Conservation (phyloP, 2,113 vertebrate genomes). For the Xiphophorus maculatus region DNA sequence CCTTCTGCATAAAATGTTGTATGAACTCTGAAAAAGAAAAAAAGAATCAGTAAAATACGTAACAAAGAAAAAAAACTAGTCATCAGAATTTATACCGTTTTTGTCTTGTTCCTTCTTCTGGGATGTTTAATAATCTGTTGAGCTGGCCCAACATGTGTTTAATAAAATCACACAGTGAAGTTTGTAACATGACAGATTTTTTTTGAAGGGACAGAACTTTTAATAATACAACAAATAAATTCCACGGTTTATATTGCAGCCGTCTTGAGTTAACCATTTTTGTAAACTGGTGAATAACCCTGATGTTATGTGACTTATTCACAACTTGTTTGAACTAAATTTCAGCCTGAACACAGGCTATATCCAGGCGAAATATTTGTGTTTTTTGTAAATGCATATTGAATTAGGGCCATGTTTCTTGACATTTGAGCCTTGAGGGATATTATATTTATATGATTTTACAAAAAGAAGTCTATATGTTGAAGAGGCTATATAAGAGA, state of each 20-base stretch:
- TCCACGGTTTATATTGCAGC: background rate
- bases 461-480: background rate
- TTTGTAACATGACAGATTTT: background rate
- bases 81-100: too few relatives aligned
- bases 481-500: background rate
- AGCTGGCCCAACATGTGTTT: too few relatives aligned
- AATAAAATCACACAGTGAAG: too few relatives aligned
- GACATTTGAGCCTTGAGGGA: background rate
- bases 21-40: too few relatives aligned
- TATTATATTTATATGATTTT: background rate
- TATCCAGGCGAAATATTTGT: background rate
- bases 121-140: too few relatives aligned
- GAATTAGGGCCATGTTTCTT: background rate
- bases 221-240: background rate
- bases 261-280: background rate
- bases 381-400: background rate
- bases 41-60: too few relatives aligned
- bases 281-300: background rate
- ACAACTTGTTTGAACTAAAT: background rate
- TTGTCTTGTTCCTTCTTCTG: too few relatives aligned
- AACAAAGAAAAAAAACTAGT: too few relatives aligned
- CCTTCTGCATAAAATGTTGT: too few relatives aligned
- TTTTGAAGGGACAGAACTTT: background rate
- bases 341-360: background rate
- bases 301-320: background rate